Base-by-base conservation (phyloP, 1,140 invertebrate genomes). In the Littorina saxatilis region DNA sequence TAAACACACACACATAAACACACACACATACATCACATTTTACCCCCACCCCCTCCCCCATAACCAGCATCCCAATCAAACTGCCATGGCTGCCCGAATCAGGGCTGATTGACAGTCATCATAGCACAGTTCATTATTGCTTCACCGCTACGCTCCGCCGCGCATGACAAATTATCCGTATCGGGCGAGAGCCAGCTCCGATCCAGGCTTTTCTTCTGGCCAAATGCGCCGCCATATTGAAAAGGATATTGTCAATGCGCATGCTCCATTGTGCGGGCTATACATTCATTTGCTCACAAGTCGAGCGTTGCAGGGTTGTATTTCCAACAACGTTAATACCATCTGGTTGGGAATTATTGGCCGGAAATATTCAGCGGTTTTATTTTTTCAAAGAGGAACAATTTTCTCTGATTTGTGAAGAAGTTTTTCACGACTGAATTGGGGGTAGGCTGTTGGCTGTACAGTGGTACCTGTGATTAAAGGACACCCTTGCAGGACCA, bases 141-240 rank as follows among this genome's bases (percentile, higher is more conserved):
- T 63, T 29, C 29, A 23, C 61, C 29, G 29, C 61, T 27, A 63
- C 27, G 61, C 61, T 63, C 29, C 61, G 27, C 61, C 5, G 27
- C 13, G 27, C 61, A 32, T 63, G 61, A 63, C 61, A 7, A 63
- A 63, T 63, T 63, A 32, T 63, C 61, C n/a, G 61, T 63, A 13
- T 11, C 27, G 23, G 29, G n/a, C 5, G 27, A 23, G n/a, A 23
- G 61, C 61, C 61, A 0, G 27, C 27, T 32, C 61, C 29, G 17
- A 63, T 11, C n/a, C 27, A 63, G 61, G n/a, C 27, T 1, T 27
- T 27, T 13, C 61, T 27, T 63, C 23, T 63, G 27, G 32, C 61
- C 23, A 32, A 63, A 63, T 5, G 61, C 11, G 27, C 1, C 7
- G 61, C 27, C 27, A 29, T 63, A 63, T 63, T 23, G 32, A 11